Conservation (phyloP, 2,888 invertebrate genomes). For the Drosophila phalerata region DNA sequence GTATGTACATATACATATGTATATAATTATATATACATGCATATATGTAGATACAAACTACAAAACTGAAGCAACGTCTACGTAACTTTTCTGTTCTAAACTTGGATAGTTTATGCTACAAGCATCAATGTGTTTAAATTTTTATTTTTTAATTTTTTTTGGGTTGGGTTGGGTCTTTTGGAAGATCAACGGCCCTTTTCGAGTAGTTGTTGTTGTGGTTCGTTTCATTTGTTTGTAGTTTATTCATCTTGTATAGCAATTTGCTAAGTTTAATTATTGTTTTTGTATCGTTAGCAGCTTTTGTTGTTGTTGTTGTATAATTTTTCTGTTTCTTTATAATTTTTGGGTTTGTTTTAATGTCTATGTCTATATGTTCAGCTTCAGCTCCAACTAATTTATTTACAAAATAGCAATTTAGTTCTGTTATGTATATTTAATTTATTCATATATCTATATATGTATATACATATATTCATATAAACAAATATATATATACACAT, state of each 20-base stretch:
- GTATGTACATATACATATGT: constrained; percentile 18
- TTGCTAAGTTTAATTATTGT: constrained; percentile 79
- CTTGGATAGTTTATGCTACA: constrained; percentile 33
- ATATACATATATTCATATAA: constrained; percentile 26
- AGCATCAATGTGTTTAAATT: constrained; percentile 26
- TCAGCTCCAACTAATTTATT: constrained; percentile 73
- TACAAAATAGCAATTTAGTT: constrained; percentile 76
- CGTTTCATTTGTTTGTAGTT: constrained; percentile 30
- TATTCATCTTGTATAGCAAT: constrained; percentile 50
- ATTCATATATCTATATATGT: constrained; percentile 36
- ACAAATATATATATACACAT: constrained; percentile 32
- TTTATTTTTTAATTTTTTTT: background rate
- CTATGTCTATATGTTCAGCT: constrained; percentile 74
- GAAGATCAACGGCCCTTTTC: constrained; percentile 56
- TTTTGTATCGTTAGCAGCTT: constrained; percentile 80
- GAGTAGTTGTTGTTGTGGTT: constrained; percentile 18
- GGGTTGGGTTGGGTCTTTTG: constrained; percentile 34
- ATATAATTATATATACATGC: constrained; percentile 11
- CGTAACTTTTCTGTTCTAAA: constrained; percentile 25
- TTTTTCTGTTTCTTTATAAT: constrained; percentile 52
- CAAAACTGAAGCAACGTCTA: constrained; percentile 52
- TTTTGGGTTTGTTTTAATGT: constrained; percentile 45
- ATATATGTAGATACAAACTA: constrained; percentile 38
- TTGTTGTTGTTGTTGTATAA: constrained; percentile 46
- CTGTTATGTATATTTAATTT: constrained; percentile 61